A percentile compares a stretch with the other conserved stretches of the same genome.
phyloP scores from a whole-genome alignment of 2,888 invertebrate species.

The Dromius quadrimaculatus region DNA sequence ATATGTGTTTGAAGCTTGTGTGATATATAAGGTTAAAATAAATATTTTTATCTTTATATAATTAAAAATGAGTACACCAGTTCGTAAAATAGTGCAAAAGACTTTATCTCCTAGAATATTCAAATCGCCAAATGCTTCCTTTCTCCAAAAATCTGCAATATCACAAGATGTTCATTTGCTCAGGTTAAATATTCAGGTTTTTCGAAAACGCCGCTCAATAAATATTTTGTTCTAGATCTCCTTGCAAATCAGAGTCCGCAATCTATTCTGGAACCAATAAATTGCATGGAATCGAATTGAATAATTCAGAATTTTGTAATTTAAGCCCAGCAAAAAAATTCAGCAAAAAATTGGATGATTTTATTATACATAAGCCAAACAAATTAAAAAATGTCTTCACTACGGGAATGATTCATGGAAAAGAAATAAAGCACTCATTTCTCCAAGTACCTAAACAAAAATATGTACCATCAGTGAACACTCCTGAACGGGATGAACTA shows the following conservation, averaged over 20 bases:
- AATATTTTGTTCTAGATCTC: too few species aligned
- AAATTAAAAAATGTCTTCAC: background rate
- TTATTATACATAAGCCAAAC: slow-evolving; percentile 14
- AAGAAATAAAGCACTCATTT: background rate
- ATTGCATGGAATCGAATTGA: background rate
- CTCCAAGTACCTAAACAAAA: background rate
- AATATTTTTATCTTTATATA: background rate
- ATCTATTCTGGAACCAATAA: too few species aligned
- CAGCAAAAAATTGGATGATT: slow-evolving; percentile 1
- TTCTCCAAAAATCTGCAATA: too few species aligned
- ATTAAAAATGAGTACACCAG: slow-evolving; percentile 29
- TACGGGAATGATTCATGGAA: background rate
- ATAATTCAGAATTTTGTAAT: slow-evolving; percentile 2
- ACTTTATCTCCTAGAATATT: slow-evolving; percentile 25
- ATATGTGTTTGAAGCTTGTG: too few species aligned
- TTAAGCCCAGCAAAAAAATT: background rate
- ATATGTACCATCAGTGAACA: slow-evolving; percentile 12
- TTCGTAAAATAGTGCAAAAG: slow-evolving; percentile 18
- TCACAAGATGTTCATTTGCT: too few species aligned
- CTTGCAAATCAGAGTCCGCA: too few species aligned
- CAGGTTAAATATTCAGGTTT: too few species aligned
- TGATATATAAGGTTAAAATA: too few species aligned
- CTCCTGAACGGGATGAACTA: slow-evolving; percentile 15
- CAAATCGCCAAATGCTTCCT: background rate
- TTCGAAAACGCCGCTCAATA: too few species aligned